Conservation (phyloP, 2,113 vertebrate species). For the Pristiophorus japonicus region DNA sequence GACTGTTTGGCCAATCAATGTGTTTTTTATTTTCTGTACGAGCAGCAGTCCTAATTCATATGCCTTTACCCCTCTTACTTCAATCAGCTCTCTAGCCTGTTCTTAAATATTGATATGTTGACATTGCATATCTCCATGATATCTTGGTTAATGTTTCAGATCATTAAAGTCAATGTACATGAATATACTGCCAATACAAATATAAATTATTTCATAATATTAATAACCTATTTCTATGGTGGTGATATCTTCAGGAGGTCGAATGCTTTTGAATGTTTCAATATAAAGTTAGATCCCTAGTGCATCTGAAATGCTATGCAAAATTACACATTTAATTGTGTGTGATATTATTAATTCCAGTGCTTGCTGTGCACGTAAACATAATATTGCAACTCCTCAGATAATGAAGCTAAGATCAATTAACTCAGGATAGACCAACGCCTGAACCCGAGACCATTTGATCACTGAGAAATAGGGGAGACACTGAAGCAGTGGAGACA, state of each 20-base stretch:
- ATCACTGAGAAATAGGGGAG: background rate
- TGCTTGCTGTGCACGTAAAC: background rate
- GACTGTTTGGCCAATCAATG: background rate
- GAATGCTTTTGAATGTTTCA: background rate
- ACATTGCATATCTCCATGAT: background rate
- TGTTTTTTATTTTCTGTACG: background rate
- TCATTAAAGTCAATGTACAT: background rate
- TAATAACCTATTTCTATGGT: background rate
- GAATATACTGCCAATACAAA: background rate
- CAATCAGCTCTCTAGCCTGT: background rate
- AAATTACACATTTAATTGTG: background rate
- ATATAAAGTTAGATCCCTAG: background rate
- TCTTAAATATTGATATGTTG: background rate
- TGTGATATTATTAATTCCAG: background rate
- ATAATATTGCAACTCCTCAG: background rate
- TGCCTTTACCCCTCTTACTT: background rate
- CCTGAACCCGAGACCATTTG: background rate
- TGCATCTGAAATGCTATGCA: background rate
- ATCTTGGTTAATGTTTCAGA: conserved; percentile 1
- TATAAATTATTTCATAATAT: background rate
- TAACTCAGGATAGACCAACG: background rate
- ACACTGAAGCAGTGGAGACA: background rate
- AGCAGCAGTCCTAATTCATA: background rate
- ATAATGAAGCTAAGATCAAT: background rate
- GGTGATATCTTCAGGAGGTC: background rate